Percentiles rank a stretch among this genome's conserved stretches.
Evolutionary conservation across 2,888 invertebrate genomes (phyloP).

Genomic region (Protodeltote pygarga): DNA sequence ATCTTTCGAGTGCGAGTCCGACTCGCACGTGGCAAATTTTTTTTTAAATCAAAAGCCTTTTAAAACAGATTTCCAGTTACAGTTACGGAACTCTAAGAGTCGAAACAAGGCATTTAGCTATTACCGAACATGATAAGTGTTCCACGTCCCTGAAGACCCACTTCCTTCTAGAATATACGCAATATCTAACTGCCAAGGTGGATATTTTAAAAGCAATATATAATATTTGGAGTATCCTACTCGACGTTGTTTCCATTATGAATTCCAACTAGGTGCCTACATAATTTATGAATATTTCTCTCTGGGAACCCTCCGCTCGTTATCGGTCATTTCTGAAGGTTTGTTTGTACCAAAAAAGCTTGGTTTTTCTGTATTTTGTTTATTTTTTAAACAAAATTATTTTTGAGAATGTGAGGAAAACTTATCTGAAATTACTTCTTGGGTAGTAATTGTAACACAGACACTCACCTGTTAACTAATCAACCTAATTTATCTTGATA

Average conservation of each 20-base stretch:
- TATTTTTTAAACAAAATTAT: too few relatives aligned
- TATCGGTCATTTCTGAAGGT: slow-evolving; percentile 47
- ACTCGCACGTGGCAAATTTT: too few relatives aligned
- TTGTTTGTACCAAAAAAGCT: slow-evolving; percentile 26
- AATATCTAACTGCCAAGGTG: slow-evolving; percentile 10
- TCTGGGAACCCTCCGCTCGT: slow-evolving; percentile 30
- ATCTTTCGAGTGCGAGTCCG: too few relatives aligned
- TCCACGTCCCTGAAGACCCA: slow-evolving; percentile 12
- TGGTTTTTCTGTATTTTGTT: slow-evolving; percentile 20
- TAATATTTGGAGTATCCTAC: slow-evolving; percentile 25
- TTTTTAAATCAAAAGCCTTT: too few relatives aligned
- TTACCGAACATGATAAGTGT: slow-evolving; percentile 12
- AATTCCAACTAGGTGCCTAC: slow-evolving; percentile 39
- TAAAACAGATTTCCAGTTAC: too few relatives aligned
- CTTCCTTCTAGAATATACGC: slow-evolving; percentile 12
- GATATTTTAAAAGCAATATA: slow-evolving; percentile 36
- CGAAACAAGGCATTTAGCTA: slow-evolving; percentile 20
- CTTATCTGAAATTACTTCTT: too few relatives aligned
- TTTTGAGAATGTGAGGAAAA: too few relatives aligned
- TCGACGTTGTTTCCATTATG: slow-evolving; percentile 34
- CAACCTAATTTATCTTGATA: too few relatives aligned
- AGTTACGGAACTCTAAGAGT: too few relatives aligned
- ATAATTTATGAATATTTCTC: slow-evolving; percentile 50
- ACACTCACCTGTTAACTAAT: too few relatives aligned
- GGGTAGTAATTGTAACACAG: too few relatives aligned